Evolutionary conservation across 2,888 invertebrate species (phyloP).

Genomic region (Barypeithes pellucidus): DNA sequence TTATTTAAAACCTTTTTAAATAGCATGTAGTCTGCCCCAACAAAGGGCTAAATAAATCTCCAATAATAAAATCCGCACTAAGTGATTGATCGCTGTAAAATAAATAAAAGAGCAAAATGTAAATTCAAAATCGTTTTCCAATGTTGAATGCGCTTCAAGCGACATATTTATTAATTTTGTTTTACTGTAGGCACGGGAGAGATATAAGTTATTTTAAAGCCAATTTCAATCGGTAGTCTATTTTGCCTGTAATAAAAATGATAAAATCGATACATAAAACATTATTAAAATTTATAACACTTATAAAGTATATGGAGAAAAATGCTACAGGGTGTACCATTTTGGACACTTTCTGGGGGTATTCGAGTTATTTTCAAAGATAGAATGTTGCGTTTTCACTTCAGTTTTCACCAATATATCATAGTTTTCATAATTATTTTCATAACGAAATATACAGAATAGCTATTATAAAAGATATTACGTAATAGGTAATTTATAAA

Average conservation of each 20-base stretch:
- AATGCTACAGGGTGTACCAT: too few species aligned
- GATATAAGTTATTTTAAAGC: neutral
- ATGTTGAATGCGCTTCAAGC: conserved; percentile 1
- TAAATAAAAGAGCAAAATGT: conserved; percentile 21
- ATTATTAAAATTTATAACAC: neutral
- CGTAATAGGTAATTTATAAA: too few species aligned
- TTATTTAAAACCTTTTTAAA: conserved; percentile 5
- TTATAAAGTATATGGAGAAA: neutral
- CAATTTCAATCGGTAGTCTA: neutral
- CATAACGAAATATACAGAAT: too few species aligned
- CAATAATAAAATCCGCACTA: conserved; percentile 27
- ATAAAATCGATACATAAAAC: conserved; percentile 2
- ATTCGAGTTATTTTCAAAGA: too few species aligned
- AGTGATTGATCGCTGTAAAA: conserved; percentile 27
- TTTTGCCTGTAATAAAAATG: neutral
- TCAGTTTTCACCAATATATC: too few species aligned
- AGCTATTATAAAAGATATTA: too few species aligned
- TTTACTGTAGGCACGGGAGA: neutral
- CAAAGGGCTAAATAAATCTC: conserved; percentile 13
- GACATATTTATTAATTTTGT: conserved; percentile 17
- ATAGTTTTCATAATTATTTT: too few species aligned
- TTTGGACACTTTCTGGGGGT: too few species aligned
- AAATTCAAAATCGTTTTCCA: conserved; percentile 17
- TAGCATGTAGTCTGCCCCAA: neutral
- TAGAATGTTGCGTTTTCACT: too few species aligned